A percentile compares a stretch with the other conserved stretches of the same genome.
Conservation (phyloP, 1,140 invertebrate genomes). For the Oscheius sp. region DNA sequence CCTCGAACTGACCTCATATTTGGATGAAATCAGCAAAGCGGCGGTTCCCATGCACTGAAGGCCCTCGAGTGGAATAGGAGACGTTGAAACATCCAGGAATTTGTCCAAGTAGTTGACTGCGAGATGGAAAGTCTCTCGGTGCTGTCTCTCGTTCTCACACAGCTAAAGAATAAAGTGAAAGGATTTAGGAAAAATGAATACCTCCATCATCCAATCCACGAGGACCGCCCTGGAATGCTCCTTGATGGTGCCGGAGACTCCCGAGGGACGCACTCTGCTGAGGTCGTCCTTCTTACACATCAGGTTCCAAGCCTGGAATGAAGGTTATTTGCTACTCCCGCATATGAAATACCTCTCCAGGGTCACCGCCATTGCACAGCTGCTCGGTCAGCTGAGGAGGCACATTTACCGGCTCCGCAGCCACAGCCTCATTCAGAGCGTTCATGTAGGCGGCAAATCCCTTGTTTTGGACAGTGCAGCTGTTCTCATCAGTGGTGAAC, state of each 20-base stretch:
- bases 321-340: background rate
- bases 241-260: constrained; percentile 81
- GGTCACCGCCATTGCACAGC: background rate
- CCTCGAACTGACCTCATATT: constrained; percentile 73
- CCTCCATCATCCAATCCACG: constrained; percentile 94
- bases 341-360: background rate
- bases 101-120: constrained; percentile 91
- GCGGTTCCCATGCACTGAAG: constrained; percentile 90
- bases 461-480: constrained; percentile 6
- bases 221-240: constrained; percentile 85
- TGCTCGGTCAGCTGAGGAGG: background rate
- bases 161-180: too few species aligned
- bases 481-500: too few species aligned
- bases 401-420: background rate
- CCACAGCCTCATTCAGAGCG: background rate
- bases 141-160: constrained; percentile 65
- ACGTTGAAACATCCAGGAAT: constrained; percentile 50
- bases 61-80: constrained; percentile 77
- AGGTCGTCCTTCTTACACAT: constrained; percentile 81
- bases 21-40: constrained; percentile 90
- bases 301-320: constrained; percentile 77
- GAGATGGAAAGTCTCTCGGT: constrained; percentile 92
- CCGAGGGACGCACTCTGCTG: constrained; percentile 68
- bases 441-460: constrained; percentile 4
- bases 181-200: too few species aligned